Evolutionary conservation across 2,888 invertebrate genomes (phyloP).

Genomic region (Esperia sulphurella): DNA sequence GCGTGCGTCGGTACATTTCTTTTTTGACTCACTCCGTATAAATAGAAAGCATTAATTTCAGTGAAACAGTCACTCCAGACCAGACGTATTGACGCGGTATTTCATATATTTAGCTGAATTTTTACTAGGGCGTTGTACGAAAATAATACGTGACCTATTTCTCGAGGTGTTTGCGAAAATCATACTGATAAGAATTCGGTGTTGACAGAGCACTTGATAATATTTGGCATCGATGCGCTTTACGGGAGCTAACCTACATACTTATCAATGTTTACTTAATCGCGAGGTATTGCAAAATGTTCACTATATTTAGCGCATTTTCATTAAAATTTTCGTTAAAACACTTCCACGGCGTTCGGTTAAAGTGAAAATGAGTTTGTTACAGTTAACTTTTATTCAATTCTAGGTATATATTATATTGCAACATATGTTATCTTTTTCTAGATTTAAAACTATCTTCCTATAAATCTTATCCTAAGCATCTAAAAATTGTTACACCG

Average conservation of each 20-base stretch:
- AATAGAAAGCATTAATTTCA: conserved; percentile 48
- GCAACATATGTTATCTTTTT: no score
- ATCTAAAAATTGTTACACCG: no score
- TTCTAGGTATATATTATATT: no score
- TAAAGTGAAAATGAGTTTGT: no score
- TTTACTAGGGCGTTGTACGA: conserved; percentile 34
- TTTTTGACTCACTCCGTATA: conserved; percentile 42
- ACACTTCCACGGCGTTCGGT: no score
- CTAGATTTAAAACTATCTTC: no score
- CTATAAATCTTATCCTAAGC: no score
- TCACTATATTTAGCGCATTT: neutral
- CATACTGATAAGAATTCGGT: conserved; percentile 66
- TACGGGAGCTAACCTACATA: conserved; percentile 72
- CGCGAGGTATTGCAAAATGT: conserved; percentile 54
- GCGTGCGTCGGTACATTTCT: conserved; percentile 57
- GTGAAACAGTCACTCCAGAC: conserved; percentile 28
- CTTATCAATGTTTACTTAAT: conserved; percentile 70
- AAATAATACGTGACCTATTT: conserved; percentile 66
- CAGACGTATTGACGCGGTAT: conserved; percentile 51
- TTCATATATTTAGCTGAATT: conserved; percentile 27
- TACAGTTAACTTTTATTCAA: no score
- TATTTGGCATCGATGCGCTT: conserved; percentile 63
- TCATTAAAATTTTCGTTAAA: no score
- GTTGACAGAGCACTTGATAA: conserved; percentile 68
- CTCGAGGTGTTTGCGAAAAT: conserved; percentile 54